Evolutionary conservation across 2,797 vertebrate genomes (phyloP), one percentile per base, ranked within the genome.

Genomic region (Leptoclinus maculatus): DNA sequence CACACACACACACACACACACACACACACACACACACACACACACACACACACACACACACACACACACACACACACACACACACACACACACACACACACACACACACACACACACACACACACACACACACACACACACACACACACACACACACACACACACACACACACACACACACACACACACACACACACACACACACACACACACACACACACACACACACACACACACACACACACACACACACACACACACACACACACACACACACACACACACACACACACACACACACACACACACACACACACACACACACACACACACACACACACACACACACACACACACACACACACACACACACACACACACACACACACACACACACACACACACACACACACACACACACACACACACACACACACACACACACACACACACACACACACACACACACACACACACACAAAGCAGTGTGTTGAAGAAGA

Each of bases 401-500:
- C 71, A 65, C 71, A 79, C 45, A 79, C n/a, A 0, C 51, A 32
- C 54, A 36, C 23, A 63, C 49, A 25, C 34, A 58, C 29, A 67
- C 23, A 57, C 27, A 53, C 71, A 65, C 71, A 79, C 45, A 79
- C 36, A 0, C 51, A 32, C 54, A 36, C 23, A 63, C 49, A 25
- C 34, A 58, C 29, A 67, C 23, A 57, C 27, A 53, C 71, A 65
- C 71, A 79, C 45, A 79, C 81, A 76, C 54, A 0, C 51, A 32
- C 54, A 36, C 23, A 63, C 49, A 25, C 34, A 58, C 29, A 67
- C 23, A 57, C 27, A 53, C 71, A 65, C 71, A 79, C 45, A 79
- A 36, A 85, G 71, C 71, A 58, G 74, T 58, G 75, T 43, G 69
- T 63, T 87, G 85, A 83, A 85, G 84, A 62, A 90, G 91, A 94